phyloP scores from a whole-genome alignment of 1,140 invertebrate species.

The Pseudachorutes palmiensis region DNA sequence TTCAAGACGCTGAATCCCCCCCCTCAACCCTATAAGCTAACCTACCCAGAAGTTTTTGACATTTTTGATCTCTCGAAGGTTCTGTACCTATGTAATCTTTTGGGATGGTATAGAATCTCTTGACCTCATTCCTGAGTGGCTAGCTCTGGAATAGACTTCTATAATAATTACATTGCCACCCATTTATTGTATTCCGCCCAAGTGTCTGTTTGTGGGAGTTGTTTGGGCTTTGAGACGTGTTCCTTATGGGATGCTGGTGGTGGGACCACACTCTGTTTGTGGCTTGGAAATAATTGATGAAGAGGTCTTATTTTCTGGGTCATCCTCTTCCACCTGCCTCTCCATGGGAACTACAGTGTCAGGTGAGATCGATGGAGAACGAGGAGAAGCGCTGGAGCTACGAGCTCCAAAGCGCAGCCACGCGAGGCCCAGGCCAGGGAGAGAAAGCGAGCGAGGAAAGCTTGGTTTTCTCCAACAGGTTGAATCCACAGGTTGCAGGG shows the following conservation, averaged over 20 bases:
- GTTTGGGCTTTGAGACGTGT: background rate
- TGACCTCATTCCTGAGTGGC: no score
- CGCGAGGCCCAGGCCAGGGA: background rate
- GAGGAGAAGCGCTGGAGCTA: background rate
- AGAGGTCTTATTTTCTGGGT: slow-evolving; percentile 8
- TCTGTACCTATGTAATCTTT: no score
- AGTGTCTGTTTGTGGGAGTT: background rate
- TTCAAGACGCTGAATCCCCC: no score
- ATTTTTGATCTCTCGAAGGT: no score
- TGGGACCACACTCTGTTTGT: background rate
- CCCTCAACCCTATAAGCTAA: no score
- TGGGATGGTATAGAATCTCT: no score
- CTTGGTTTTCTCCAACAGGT: slow-evolving; percentile 2
- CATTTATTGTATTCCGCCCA: no score
- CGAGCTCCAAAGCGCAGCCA: background rate
- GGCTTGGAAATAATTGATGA: background rate
- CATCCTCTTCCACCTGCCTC: slow-evolving; percentile 8
- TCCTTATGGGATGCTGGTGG: background rate
- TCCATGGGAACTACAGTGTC: background rate
- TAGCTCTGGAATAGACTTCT: no score
- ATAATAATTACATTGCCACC: no score
- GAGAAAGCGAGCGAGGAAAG: background rate
- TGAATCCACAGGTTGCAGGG: slow-evolving; percentile 11
- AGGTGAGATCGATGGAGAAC: slow-evolving; percentile 9
- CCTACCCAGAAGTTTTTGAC: no score